Evolutionary conservation across 1,140 invertebrate species (phyloP).

Genomic region (Triops longicaudatus): DNA sequence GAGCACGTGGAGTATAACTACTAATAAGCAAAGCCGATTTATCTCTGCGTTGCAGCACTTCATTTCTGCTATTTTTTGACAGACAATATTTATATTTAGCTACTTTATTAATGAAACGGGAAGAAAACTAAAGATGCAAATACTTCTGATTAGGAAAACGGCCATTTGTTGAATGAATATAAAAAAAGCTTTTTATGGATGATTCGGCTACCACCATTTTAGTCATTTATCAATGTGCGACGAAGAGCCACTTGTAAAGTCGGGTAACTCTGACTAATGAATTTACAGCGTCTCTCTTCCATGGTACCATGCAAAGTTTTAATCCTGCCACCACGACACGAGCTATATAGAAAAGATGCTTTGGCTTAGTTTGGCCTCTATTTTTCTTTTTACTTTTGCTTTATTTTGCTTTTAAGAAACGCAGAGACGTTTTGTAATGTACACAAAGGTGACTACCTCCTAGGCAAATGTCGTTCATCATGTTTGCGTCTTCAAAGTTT

Average conservation of each 20-base stretch:
- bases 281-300: not conserved
- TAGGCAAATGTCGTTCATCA: not conserved
- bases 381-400: not conserved
- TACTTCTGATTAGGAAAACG: not conserved
- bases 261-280: slow-evolving; percentile 1
- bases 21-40: too few species aligned
- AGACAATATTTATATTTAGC: too few species aligned
- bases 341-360: not conserved
- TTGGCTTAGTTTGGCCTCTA: too few species aligned
- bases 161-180: not conserved
- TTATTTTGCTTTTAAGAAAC: not conserved
- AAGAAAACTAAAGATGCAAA: too few species aligned
- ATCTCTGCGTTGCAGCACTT: too few species aligned
- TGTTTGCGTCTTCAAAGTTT: not conserved
- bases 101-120: too few species aligned
- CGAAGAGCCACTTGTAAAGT: slow-evolving; percentile 6
- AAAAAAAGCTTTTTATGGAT: not conserved
- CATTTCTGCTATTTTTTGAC: too few species aligned
- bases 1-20: too few species aligned
- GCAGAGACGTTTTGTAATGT: not conserved
- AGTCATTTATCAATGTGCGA: slow-evolving; percentile 1
- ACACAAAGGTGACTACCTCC: not conserved
- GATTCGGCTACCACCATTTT: not conserved
- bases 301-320: slow-evolving; percentile 5
- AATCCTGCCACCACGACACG: slow-evolving; percentile 1